phyloP scores from a whole-genome alignment of 2,888 invertebrate genomes.

The Amphimallon solstitiale region DNA sequence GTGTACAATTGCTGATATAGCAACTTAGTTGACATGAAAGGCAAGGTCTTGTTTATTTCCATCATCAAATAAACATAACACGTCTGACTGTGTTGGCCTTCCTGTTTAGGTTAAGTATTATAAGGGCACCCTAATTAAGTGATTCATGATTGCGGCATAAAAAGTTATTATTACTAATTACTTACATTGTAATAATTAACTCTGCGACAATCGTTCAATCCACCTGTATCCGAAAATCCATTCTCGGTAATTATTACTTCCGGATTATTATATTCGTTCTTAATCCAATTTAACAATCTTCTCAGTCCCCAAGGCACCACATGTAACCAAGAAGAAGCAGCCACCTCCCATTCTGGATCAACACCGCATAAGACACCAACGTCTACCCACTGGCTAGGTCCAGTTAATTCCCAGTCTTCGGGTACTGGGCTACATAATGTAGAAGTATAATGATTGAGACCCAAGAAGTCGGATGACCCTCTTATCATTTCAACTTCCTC shows the following conservation, averaged over 20 bases:
- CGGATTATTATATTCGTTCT: constrained; percentile 62
- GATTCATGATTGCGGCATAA: too few species aligned
- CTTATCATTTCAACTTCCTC: constrained; percentile 69
- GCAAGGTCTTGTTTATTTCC: too few species aligned
- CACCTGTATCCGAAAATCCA: constrained; percentile 66
- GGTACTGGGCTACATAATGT: background rate
- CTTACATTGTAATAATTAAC: constrained; percentile 40
- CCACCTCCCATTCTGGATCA: background rate
- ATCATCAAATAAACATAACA: too few species aligned
- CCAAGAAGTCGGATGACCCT: constrained; percentile 76
- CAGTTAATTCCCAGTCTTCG: too few species aligned
- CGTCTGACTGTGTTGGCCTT: too few species aligned
- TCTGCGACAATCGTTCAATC: constrained; percentile 40
- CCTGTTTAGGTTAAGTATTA: too few species aligned
- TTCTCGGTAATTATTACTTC: constrained; percentile 70
- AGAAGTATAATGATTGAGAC: constrained; percentile 68
- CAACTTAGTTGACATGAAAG: too few species aligned
- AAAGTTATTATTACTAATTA: too few species aligned
- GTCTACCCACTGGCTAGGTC: constrained; percentile 56
- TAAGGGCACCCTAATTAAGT: too few species aligned
- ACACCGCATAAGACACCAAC: constrained; percentile 1
- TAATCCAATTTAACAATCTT: constrained; percentile 66
- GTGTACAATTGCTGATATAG: too few species aligned
- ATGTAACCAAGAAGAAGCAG: constrained; percentile 64
- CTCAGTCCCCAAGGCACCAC: constrained; percentile 71